phyloP scores from a whole-genome alignment of 2,113 vertebrate species.

The Petrocephalus microphthalmus region DNA sequence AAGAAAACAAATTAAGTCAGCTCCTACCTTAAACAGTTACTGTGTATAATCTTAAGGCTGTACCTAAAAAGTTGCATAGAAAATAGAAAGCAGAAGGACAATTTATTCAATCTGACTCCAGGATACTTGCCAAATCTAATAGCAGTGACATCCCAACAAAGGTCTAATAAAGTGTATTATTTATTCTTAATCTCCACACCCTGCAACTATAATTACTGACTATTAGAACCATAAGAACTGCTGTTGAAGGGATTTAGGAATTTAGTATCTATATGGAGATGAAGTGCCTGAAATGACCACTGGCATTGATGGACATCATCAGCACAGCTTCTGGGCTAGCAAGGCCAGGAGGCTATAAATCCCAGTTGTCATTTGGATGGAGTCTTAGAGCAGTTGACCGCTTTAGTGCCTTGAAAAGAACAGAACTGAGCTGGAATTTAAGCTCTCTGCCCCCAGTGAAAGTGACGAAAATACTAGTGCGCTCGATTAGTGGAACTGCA shows the following conservation, averaged over 20 bases:
- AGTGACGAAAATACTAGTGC: background rate
- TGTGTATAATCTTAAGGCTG: background rate
- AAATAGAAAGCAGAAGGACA: background rate
- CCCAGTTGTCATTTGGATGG: background rate
- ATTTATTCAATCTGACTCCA: background rate
- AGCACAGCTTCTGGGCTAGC: background rate
- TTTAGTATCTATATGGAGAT: background rate
- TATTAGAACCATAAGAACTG: background rate
- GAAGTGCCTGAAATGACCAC: background rate
- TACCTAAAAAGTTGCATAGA: background rate
- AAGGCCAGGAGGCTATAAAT: background rate
- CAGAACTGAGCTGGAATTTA: background rate
- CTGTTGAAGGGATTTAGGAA: background rate
- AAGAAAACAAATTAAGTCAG: background rate
- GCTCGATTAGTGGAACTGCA: background rate
- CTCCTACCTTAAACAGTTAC: background rate
- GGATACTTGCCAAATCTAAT: constrained; percentile 31
- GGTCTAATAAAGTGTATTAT: background rate
- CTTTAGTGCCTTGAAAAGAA: background rate
- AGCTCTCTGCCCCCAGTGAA: background rate
- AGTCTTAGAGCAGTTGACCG: background rate
- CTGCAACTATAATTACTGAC: background rate
- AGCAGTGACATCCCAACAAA: background rate
- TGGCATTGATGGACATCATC: background rate
- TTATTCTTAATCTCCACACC: constrained; percentile 1